Conservation (phyloP, 2,888 invertebrate species). For the Papilio gigon region DNA sequence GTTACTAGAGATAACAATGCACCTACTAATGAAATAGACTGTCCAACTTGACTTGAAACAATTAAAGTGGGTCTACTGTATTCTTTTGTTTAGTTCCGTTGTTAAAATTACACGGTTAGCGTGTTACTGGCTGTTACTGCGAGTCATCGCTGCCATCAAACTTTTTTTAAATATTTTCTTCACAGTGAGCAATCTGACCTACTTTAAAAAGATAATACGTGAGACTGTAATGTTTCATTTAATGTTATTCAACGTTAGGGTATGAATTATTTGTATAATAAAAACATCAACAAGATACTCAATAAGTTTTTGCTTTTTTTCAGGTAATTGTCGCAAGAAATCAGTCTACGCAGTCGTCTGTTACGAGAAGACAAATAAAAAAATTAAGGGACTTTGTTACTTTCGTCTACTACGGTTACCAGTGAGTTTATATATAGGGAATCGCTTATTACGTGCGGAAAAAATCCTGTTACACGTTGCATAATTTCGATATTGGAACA, state of each 20-base stretch:
- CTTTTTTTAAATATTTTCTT: neutral
- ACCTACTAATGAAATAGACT: constrained; percentile 22
- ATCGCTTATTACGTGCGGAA: neutral
- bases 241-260: neutral
- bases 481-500: neutral
- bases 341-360: neutral
- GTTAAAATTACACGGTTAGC: constrained; percentile 13
- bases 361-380: neutral
- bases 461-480: neutral
- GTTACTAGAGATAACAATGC: constrained; percentile 35
- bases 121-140: neutral
- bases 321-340: neutral
- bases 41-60: constrained; percentile 17
- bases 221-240: neutral
- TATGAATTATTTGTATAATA: neutral
- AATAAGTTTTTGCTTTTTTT: neutral
- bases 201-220: constrained; percentile 16
- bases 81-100: constrained; percentile 21
- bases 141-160: constrained; percentile 10
- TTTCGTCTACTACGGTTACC: neutral
- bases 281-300: neutral
- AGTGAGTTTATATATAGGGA: neutral
- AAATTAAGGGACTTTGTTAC: neutral
- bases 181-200: constrained; percentile 5
- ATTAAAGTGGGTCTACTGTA: constrained; percentile 19